Base-by-base conservation (phyloP, 2,113 vertebrate species). In the Gobius niger region DNA sequence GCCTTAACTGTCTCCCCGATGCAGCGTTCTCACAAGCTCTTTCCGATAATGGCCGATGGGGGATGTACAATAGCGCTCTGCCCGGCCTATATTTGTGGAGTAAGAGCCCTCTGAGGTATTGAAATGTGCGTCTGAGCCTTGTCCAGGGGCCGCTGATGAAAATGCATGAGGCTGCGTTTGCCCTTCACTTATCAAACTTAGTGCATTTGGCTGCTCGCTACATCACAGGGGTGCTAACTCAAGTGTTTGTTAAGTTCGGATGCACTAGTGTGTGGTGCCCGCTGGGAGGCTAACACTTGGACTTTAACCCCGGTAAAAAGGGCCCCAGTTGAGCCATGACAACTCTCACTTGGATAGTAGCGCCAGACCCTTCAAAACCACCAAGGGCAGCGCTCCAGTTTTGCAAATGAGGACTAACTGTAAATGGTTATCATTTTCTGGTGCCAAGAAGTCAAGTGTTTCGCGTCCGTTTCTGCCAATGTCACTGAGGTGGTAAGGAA, bases 111-210 rank as follows among this genome's bases (percentile, higher is more conserved):
- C 87, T 63, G 77, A 73, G 84, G 87, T 86, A 88, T 87, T 89
- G 85, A 88, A 91, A 90, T 83, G 76, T 85, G 87, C 75, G 83
- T 78, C 78, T 78, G 83, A 81, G 76, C 78, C 86, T 86, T 83
- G 81, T 83, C 77, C 80, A 73, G 75, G 68, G 80, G 65, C 78
- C 46, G 71, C 84, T 90, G 87, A 90, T 90, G 88, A 88, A 90
- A 89, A 90, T 85, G 85, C 83, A 90, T 85, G 87, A 87, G 84
- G 75, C 62, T 78, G 83, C 75, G 73, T 88, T 82, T 89, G 87
- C 77, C 85, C 87, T 87, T 89, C 89, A 91, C 86, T 91, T 89
- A 89, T 87, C 88, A 88, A 88, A 89, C 85, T 88, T 90, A 90
- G 84, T 84, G 81, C 83, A 82, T 86, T 87, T 80, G 74, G 65